phyloP scores from a whole-genome alignment of 1,140 invertebrate species.

The Amphibalanus amphitrite region DNA sequence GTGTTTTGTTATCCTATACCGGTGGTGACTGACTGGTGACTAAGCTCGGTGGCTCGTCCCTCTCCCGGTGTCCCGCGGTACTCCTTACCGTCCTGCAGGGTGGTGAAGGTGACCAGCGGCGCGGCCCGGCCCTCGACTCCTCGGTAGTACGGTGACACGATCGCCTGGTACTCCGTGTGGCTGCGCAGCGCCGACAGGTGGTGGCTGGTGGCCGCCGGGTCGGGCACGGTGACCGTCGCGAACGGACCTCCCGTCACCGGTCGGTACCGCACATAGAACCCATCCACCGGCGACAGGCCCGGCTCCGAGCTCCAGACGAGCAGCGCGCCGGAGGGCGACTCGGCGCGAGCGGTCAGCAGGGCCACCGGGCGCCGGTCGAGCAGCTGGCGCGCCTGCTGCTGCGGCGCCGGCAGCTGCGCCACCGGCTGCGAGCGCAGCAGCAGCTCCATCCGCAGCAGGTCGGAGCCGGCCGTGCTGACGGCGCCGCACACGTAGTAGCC shows the following conservation, averaged over 20 bases:
- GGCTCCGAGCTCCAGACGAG: not conserved
- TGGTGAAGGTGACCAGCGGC: not conserved
- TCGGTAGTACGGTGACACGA: not conserved
- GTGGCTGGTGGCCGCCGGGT: not conserved
- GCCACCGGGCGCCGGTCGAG: not conserved
- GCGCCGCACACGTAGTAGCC: too few relatives aligned
- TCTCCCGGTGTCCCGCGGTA: too few relatives aligned
- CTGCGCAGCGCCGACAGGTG: not conserved
- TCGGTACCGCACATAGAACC: not conserved
- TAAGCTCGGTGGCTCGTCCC: too few relatives aligned
- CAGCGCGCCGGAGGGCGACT: not conserved
- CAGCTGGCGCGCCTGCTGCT: not conserved
- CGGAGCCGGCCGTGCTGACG: too few relatives aligned
- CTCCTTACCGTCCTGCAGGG: not conserved
- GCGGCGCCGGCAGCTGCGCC: not conserved
- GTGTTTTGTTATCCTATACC: too few relatives aligned
- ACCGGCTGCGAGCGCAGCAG: slow-evolving; percentile 47
- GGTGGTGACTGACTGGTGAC: too few relatives aligned
- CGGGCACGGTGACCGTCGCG: too few relatives aligned
- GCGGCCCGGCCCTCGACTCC: not conserved
- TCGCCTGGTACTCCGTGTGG: too few relatives aligned
- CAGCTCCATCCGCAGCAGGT: slow-evolving; percentile 45
- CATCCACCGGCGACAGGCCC: not conserved
- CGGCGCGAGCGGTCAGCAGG: not conserved
- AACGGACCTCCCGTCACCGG: not conserved